Evolutionary conservation across 2,797 vertebrate species (phyloP), one percentile per base, ranked within the genome.

Genomic region (Tenualosa ilisha): DNA sequence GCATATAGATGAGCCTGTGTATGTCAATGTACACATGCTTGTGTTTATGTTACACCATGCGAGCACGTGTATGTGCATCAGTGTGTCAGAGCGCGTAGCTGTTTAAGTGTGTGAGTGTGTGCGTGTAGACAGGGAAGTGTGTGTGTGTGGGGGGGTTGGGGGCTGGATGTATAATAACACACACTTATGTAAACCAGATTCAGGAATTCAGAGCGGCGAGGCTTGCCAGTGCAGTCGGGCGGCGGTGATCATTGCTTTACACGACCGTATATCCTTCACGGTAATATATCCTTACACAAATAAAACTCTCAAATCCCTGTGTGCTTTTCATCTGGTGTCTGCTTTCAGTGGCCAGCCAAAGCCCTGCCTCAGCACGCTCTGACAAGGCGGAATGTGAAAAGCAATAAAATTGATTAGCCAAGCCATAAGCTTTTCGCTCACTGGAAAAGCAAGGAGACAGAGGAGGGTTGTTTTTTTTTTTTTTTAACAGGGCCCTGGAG

Each of bases 361-460:
- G 68, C 31, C 31, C 26, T 75, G 31, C 68, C 68, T 75, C 68
- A 75, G 68, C 68, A 75, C 13, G 68, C 68, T 17, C 68, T 75
- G 68, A 75, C 68, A 75, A n/a, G 61, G n/a, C 54, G 65, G 49
- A 51, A 53, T 83, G 85, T 53, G 86, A 75, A 68, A 11, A 82
- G 85, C 85, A 82, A 7, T 89, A 86, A 89, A 89, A 83, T 1
- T 84, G 84, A 91, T 82, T 40, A 56, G 61, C 40, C 68, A 83
- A 84, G 56, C 86, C 2, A 84, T 13, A 86, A 83, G 86, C 68
- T 37, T 72, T 13, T 40, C 26, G 26, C 65, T 13, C 65, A 72
- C 24, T 72, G 24, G 26, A 72, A 24, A 40, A 72, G 12, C 3
- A 8, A 7, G 59, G 9, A 65, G 22, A 65, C 9, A 31, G 6